A percentile compares a stretch with the other conserved stretches of the same genome.
These are phyloP conservation scores for Horisme vitalbata DNA, from an alignment of 2,888 invertebrate genomes.

Conservation along the genomic window DNA sequence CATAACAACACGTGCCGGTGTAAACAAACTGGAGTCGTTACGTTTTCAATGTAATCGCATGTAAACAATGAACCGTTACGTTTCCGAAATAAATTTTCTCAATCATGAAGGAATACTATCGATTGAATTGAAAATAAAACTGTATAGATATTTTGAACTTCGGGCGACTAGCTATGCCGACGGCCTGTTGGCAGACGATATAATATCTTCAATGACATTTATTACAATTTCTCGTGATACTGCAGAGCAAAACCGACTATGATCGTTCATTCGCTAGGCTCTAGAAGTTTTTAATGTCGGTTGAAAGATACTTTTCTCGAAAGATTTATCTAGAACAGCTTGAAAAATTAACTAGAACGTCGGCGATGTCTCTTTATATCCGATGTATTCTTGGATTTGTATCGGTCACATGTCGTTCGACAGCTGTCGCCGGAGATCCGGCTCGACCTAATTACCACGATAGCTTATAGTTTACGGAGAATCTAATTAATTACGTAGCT, in stretches of 20 bases:
- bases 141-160: constrained; percentile 15
- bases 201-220: constrained; percentile 33
- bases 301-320: constrained; percentile 38
- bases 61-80: constrained; percentile 12
- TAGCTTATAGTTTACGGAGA: constrained; percentile 27
- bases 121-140: constrained; percentile 11
- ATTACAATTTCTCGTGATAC: constrained; percentile 31
- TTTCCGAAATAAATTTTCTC: not conserved
- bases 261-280: constrained; percentile 40
- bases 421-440: constrained; percentile 61
- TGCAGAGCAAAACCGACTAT: constrained; percentile 27
- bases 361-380: constrained; percentile 60
- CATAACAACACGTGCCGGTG: constrained; percentile 46
- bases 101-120: not conserved
- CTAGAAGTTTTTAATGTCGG: constrained; percentile 42
- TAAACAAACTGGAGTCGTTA: constrained; percentile 61
- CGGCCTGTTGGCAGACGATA: constrained; percentile 29
- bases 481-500: constrained; percentile 18
- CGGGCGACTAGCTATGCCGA: constrained; percentile 10
- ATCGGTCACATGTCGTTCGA: constrained; percentile 65
- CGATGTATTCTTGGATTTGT: constrained; percentile 68
- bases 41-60: constrained; percentile 37
- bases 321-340: constrained; percentile 53
- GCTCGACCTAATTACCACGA: constrained; percentile 56
- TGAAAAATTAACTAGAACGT: constrained; percentile 55